A percentile compares a stretch with the other conserved stretches of the same genome.
Evolutionary conservation across 2,888 invertebrate genomes (phyloP).

Genomic region (Eucriotettix oculatus): DNA sequence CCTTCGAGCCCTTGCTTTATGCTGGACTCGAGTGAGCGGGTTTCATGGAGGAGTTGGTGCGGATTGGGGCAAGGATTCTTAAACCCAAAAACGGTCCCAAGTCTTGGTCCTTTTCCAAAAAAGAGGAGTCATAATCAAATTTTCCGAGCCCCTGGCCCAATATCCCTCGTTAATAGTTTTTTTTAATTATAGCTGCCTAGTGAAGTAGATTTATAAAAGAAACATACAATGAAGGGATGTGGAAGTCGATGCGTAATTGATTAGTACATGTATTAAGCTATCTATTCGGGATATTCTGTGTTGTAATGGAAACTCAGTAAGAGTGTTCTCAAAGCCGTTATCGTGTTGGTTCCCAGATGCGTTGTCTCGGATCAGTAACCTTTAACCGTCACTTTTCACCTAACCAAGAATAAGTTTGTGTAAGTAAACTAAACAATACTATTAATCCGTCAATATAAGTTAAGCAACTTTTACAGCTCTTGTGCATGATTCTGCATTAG

Average conservation of each 20-base stretch:
- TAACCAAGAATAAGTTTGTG: too few relatives aligned
- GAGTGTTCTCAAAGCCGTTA: neutral
- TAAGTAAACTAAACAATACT: too few relatives aligned
- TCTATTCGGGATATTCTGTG: neutral
- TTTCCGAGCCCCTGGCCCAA: neutral
- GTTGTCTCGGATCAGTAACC: neutral
- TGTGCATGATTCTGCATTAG: too few relatives aligned
- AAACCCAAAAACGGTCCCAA: too few relatives aligned
- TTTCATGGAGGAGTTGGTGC: neutral
- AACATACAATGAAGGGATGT: too few relatives aligned
- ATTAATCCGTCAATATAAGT: too few relatives aligned
- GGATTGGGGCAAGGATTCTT: neutral
- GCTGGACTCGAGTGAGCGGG: neutral
- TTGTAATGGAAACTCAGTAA: neutral
- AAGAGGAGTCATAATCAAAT: too few relatives aligned
- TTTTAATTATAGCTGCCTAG: neutral
- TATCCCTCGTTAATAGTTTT: neutral
- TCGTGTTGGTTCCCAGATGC: neutral
- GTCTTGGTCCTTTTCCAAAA: too few relatives aligned
- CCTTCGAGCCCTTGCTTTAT: neutral
- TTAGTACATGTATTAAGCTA: neutral
- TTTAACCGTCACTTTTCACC: neutral
- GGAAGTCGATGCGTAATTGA: too few relatives aligned
- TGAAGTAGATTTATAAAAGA: neutral
- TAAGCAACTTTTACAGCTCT: too few relatives aligned